Evolutionary conservation across 2,113 vertebrate species (phyloP), one percentile per base, ranked within the genome.

Genomic region (Oryzias javanicus): DNA sequence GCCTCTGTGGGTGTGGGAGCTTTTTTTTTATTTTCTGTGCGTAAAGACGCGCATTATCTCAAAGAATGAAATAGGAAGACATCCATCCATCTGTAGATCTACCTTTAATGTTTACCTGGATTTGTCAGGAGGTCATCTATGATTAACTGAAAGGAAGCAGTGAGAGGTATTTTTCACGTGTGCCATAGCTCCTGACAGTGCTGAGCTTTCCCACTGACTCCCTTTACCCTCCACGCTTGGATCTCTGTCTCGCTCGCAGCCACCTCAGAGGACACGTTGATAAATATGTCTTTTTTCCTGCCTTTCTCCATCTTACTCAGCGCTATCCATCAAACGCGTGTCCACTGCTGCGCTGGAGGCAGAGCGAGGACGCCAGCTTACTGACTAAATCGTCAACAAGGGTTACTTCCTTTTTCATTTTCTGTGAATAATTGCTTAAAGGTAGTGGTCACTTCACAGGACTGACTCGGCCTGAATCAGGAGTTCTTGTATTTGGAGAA

Each of bases 111-210:
- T 91, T 93, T 89, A 89, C 87, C 88, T 90, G 64, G 77, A 72
- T 73, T 89, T 89, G 35, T 35, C 35, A 10, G 35, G 35, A 35
- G 12, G 35, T 35, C 88, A 90, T 79, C 90, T 79, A 86, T 82
- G 89, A 90, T 83, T 85, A 85, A 88, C 88, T 87, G 80, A 89
- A 89, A 89, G 86, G 88, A 91, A 89, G 72, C 68, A 87, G 72
- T 80, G 82, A 85, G 64, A 84, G 85, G 73, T 83, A 84, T 91
- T 91, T 89, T 90, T 92, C 90, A 91, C 88, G 81, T 74, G 27
- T 75, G 79, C 79, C 85, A 85, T 79, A 64, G 70, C 76, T 81
- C 68, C 78, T 90, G 88, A 85, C 89, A 89, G 83, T 84, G 75
- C 78, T 78, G 77, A 84, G 87, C 87, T 86, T 81, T 86, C 77